phyloP scores from a whole-genome alignment of 1,140 invertebrate genomes.

The Drosophila pachea region DNA sequence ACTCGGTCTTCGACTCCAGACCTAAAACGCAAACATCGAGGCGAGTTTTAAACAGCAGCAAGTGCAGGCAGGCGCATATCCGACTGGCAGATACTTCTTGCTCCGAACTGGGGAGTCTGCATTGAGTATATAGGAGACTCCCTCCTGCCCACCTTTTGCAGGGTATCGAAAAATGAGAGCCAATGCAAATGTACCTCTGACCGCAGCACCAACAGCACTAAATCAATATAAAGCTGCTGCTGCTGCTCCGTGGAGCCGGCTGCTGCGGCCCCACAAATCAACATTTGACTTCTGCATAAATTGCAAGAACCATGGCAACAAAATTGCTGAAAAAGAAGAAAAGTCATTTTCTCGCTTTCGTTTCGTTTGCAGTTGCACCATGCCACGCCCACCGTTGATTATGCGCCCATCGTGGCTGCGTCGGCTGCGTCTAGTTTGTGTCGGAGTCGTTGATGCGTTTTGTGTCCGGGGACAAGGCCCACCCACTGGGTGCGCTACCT shows the following conservation, averaged over 20 bases:
- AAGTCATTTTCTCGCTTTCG: conserved; percentile 74
- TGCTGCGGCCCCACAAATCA: conserved; percentile 59
- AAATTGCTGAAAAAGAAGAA: conserved; percentile 67
- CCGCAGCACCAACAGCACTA: conserved; percentile 46
- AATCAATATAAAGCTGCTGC: conserved; percentile 60
- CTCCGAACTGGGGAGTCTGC: neutral
- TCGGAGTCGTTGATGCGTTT: conserved; percentile 50
- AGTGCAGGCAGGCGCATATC: conserved; percentile 18
- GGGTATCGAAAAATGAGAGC: neutral
- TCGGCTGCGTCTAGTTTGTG: conserved; percentile 10
- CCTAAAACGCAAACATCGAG: conserved; percentile 51
- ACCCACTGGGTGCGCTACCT: conserved; percentile 44
- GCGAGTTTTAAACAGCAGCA: conserved; percentile 59
- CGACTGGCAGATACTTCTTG: conserved; percentile 29
- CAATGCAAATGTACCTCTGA: neutral
- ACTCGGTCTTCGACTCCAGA: conserved; percentile 39
- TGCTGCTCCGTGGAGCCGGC: neutral
- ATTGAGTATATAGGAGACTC: too few species aligned
- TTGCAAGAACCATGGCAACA: conserved; percentile 66
- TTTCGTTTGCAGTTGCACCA: conserved; percentile 62
- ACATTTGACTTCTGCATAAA: conserved; percentile 77
- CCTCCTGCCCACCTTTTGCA: neutral
- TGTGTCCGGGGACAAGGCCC: conserved; percentile 23
- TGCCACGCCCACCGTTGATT: conserved; percentile 30
- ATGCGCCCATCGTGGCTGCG: conserved; percentile 11